These are phyloP conservation scores for Burhinus bistriatus DNA, from an alignment of 2,113 vertebrate species.

Conservation along the genomic window DNA sequence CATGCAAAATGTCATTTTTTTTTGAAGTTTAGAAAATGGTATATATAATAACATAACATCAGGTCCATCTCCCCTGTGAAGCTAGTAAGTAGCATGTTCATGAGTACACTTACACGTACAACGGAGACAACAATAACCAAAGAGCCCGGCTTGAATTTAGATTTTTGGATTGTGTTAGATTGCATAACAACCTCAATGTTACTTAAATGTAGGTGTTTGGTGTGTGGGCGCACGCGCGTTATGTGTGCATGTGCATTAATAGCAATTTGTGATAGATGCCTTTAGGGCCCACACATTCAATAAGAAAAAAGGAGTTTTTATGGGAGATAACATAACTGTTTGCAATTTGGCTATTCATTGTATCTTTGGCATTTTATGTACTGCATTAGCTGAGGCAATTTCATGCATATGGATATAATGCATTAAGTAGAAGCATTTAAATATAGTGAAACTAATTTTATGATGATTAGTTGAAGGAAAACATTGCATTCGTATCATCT, in stretches of 20 bases:
- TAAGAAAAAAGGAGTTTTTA: conserved; percentile 83
- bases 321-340: conserved; percentile 91
- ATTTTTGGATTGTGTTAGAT: neutral
- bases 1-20: neutral
- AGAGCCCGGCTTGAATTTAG: neutral
- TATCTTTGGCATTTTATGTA: conserved; percentile 94
- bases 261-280: conserved; percentile 91
- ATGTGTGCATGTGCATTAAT: conserved; percentile 59
- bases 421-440: conserved; percentile 94
- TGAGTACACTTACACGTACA: rapidly evolving
- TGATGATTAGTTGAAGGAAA: conserved; percentile 98
- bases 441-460: conserved; percentile 99
- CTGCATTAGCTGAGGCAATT: conserved; percentile 98
- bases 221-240: neutral
- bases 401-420: conserved; percentile 99
- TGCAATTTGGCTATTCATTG: conserved; percentile 95
- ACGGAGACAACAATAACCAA: neutral
- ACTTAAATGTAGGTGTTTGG: conserved; percentile 70
- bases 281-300: conserved; percentile 79
- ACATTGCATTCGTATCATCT: conserved; percentile 81
- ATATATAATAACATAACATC: rapidly evolving
- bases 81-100: rapidly evolving
- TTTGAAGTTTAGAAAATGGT: neutral
- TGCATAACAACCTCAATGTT: conserved; percentile 39
- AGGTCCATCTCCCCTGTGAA: neutral